Evolutionary conservation across 2,797 vertebrate species (phyloP), one percentile per base, ranked within the genome.

Genomic region (Pogoniulus pusillus): DNA sequence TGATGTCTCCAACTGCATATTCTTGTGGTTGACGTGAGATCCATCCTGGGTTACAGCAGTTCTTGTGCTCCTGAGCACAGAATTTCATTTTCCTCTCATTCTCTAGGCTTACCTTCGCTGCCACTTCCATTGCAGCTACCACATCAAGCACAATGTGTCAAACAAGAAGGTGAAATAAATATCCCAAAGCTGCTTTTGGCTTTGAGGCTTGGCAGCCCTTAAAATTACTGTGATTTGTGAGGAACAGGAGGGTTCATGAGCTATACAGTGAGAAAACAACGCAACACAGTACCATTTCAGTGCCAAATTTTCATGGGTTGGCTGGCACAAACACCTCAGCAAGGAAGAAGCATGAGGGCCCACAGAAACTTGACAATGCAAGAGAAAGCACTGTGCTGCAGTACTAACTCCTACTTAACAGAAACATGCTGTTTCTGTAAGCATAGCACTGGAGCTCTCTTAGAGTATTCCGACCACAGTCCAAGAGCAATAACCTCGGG

Each of bases 151-250:
- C 4, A 22, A 22, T 6, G 19, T 26, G 24, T 82, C 75, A 82
- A 65, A 89, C n/a, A 68, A 43, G 49, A 87, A 87, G 66, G 51
- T 72, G 63, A 43, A 73, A 59, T 85, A 93, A 88, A 72, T 64
- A 83, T 60, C 62, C 24, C 72, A 69, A 84, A 75, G 65, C 47
- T 69, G 58, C 55, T 87, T 77, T 65, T 90, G 75, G 49, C 79
- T 82, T 89, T 1, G 12, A 68, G 37, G 63, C 34, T 85, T 69
- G 66, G 30, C 87, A 78, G 53, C 54, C 53, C 29, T 75, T 57
- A 51, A 2, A 3, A 30, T 57, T 85, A 32, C 19, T 32, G 30
- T 35, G 64, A 69, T 75, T 85, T 70, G 66, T 66, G 85, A 72
- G 30, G 57, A 87, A 68, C 0, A 0, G 53, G 63, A 69, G 22